Percentiles rank a stretch among this genome's conserved stretches.
Conservation (phyloP, 2,113 vertebrate species). For the Pedionomus torquatus region DNA sequence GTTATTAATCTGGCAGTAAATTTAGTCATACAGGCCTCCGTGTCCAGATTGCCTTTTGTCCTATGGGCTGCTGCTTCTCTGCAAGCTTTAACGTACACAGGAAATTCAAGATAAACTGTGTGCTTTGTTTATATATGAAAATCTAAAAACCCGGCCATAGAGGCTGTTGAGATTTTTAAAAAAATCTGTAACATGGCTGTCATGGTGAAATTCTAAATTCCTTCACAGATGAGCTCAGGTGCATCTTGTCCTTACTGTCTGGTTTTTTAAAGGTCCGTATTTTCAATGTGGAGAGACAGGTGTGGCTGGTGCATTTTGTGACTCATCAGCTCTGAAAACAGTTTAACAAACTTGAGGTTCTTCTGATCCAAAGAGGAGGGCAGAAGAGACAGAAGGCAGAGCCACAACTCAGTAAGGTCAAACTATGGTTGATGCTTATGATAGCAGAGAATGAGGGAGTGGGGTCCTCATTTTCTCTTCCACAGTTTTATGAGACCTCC, state of each 20-base stretch:
- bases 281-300: neutral
- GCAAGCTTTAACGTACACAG: neutral
- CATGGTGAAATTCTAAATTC: neutral
- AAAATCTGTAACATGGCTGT: neutral
- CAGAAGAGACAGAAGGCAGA: neutral
- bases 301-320: neutral
- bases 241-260: neutral
- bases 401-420: neutral
- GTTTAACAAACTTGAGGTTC: neutral
- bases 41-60: neutral
- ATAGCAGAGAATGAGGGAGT: neutral
- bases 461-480: neutral
- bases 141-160: neutral
- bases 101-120: neutral
- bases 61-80: neutral
- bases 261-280: neutral
- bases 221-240: neutral
- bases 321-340: neutral
- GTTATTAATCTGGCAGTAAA: neutral
- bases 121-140: neutral
- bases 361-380: neutral
- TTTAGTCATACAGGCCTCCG: neutral
- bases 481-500: neutral
- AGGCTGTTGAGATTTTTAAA: neutral
- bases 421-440: neutral